phyloP scores from a whole-genome alignment of 2,797 vertebrate species.

The Hippocampus kuda region DNA sequence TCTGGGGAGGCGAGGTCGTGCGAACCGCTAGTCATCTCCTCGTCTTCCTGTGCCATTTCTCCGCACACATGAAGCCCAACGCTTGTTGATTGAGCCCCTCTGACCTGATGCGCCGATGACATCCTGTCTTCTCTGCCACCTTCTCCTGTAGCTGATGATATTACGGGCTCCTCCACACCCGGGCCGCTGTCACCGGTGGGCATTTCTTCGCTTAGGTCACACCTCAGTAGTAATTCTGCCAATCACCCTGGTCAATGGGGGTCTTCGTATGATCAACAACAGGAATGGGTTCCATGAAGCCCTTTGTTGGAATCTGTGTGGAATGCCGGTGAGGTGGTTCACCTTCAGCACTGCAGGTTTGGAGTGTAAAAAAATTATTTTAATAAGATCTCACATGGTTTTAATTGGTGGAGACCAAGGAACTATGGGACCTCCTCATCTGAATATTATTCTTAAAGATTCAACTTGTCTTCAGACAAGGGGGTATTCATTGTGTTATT shows the following conservation, averaged over 20 bases:
- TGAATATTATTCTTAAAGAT: no score
- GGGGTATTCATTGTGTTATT: no score
- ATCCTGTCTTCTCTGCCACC: constrained; percentile 21
- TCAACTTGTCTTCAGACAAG: no score
- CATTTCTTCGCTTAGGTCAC: constrained; percentile 52
- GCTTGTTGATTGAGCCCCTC: constrained; percentile 1
- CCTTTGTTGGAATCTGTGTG: constrained; percentile 4
- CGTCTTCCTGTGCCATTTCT: constrained; percentile 55
- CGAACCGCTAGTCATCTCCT: constrained; percentile 57
- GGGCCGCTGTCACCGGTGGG: constrained; percentile 36
- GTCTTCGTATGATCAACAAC: constrained; percentile 39
- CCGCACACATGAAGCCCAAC: constrained; percentile 35
- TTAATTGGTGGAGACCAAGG: no score
- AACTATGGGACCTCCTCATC: no score
- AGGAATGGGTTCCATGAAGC: constrained; percentile 35
- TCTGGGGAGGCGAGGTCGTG: constrained; percentile 48
- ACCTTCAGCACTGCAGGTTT: constrained; percentile 12
- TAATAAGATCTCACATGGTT: no score
- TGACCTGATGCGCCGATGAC: constrained; percentile 11
- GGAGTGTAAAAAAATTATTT: background rate
- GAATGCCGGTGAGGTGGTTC: background rate
- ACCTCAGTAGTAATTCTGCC: constrained; percentile 39
- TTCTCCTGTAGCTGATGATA: constrained; percentile 18
- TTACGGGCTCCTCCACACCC: constrained; percentile 49
- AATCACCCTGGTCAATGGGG: constrained; percentile 9